Evolutionary conservation across 2,888 invertebrate species (phyloP), one percentile per base, ranked within the genome.

Genomic region (Lasius fuliginosus): DNA sequence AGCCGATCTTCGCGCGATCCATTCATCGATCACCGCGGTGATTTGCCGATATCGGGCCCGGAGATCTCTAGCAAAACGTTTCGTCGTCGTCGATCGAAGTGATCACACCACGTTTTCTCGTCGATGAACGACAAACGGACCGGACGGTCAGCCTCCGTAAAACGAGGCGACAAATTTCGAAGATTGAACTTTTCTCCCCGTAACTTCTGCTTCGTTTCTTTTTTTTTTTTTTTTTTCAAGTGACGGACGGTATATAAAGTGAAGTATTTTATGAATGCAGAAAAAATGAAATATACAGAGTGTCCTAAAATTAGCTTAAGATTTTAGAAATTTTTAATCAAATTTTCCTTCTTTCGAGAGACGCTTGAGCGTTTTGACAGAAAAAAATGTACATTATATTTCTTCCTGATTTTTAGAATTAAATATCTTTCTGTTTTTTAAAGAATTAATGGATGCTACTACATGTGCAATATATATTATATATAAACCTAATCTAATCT

Each of bases 11-110:
- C 0, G 42, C 40, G 33, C 53, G 62, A 83, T 73, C 56, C 56
- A 12, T 73, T 40, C 69, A 83, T 83, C 82, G 76, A 83, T 76
- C 76, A 83, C 67, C 46, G 58, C 33, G 23, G 1, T 58, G 46
- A 82, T 79, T 23, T 36, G 42, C 12, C 46, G 46, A 58, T 76
- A 67, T 75, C 65, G 12, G 42, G 15, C 15, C 23, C 33, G 15
- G 9, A 18, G 30, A 75, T 82, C 76, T 75, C 76, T 75, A 27
- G 9, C 56, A 6, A n/a, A 53, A 12, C 56, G 23, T 23, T 23
- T 46, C 67, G 46, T 49, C 56, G 9, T 42, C 42, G 18, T 42
- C 53, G 8, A 2, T 53, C 18, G 69, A 69, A 23, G 4, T 36
- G 46, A 60, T 60, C 36, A 6, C 68, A 12, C 30, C 68, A 12